Percentiles rank a stretch among this genome's conserved stretches.
Evolutionary conservation across 2,113 vertebrate species (phyloP).

Genomic region (Bungarus multicinctus): DNA sequence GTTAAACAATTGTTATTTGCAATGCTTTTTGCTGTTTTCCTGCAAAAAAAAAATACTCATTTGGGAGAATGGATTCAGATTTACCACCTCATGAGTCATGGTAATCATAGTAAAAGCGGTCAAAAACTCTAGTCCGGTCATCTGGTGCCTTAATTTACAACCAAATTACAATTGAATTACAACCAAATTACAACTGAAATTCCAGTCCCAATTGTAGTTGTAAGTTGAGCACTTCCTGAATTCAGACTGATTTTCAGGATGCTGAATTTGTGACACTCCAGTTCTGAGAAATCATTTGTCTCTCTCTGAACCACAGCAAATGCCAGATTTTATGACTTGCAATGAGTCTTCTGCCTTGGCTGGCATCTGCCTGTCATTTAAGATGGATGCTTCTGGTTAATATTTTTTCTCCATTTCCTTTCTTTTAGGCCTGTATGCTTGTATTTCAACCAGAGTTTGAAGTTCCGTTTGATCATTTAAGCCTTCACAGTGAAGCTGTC

Average conservation of each 20-base stretch:
- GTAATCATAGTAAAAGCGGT: neutral
- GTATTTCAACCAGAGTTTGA: conserved; percentile 83
- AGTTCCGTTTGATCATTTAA: neutral
- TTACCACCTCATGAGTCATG: neutral
- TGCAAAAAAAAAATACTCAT: neutral
- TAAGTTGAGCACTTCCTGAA: neutral
- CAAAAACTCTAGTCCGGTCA: neutral
- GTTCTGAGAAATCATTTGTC: neutral
- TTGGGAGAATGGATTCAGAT: neutral
- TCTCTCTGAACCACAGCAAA: no score
- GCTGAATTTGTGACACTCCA: neutral
- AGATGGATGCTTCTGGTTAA: neutral
- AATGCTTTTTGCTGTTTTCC: neutral
- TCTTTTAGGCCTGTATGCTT: conserved; percentile 82
- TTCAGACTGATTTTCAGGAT: neutral
- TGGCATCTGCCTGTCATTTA: neutral
- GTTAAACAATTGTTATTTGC: neutral
- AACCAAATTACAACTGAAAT: neutral
- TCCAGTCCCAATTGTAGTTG: neutral
- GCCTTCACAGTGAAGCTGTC: conserved; percentile 61
- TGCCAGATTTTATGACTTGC: neutral
- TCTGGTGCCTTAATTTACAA: neutral
- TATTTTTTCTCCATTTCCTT: conserved; percentile 11
- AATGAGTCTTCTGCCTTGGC: neutral
- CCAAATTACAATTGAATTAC: no score